Conservation (phyloP, 2,797 vertebrate species). For the Lophius americanus region DNA sequence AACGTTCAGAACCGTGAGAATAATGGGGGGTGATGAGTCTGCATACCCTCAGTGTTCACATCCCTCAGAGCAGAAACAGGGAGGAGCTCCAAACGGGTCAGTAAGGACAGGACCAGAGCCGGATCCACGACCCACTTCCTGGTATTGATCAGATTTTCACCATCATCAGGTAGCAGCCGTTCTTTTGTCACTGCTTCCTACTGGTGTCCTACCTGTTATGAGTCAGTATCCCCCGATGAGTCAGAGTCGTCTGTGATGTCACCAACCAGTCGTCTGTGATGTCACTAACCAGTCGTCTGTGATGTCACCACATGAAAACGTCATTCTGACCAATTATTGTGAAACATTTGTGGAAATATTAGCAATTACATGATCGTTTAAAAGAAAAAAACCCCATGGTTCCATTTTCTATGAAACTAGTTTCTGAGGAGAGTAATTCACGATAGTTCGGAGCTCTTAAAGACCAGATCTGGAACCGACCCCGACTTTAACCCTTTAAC, state of each 20-base stretch:
- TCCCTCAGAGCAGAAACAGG: slow-evolving; percentile 42
- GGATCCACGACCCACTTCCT: slow-evolving; percentile 42
- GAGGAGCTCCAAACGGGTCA: slow-evolving; percentile 40
- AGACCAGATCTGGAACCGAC: too few relatives aligned
- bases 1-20: slow-evolving; percentile 22
- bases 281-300: background rate
- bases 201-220: slow-evolving; percentile 25
- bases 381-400: slow-evolving; percentile 23
- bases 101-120: slow-evolving; percentile 32
- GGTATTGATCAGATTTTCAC: slow-evolving; percentile 34
- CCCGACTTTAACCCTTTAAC: too few relatives aligned
- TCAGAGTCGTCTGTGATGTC: too few relatives aligned
- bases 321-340: slow-evolving; percentile 1
- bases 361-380: background rate
- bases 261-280: background rate
- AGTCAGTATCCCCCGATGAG: slow-evolving; percentile 10
- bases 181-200: slow-evolving; percentile 37
- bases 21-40: slow-evolving; percentile 28
- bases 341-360: slow-evolving; percentile 37
- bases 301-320: background rate
- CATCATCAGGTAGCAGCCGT: slow-evolving; percentile 17
- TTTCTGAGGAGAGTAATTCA: slow-evolving; percentile 19
- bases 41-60: slow-evolving; percentile 57
- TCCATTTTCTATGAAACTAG: slow-evolving; percentile 20
- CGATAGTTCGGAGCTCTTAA: background rate